phyloP scores from a whole-genome alignment of 2,113 vertebrate genomes.

The Paralichthys olivaceus region DNA sequence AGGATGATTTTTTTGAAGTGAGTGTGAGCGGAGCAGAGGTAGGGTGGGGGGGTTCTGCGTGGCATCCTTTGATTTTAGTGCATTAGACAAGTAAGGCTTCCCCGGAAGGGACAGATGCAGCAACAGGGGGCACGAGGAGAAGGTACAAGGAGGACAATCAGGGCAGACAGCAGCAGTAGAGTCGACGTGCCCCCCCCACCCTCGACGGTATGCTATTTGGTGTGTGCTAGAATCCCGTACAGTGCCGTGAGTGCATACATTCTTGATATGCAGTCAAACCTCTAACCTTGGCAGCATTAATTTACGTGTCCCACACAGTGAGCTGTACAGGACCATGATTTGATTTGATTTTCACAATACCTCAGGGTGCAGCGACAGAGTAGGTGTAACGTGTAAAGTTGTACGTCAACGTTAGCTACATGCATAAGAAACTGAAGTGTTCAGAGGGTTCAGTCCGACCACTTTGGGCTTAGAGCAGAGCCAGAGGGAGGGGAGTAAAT shows the following conservation, averaged over 20 bases:
- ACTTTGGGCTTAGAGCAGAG: background rate
- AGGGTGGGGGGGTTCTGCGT: conserved; percentile 52
- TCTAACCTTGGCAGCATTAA: conserved; percentile 29
- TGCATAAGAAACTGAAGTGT: conserved; percentile 11
- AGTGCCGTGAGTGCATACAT: conserved; percentile 35
- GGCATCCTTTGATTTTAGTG: conserved; percentile 78
- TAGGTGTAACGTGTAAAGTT: background rate
- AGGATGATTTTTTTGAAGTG: background rate
- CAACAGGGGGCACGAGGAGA: conserved; percentile 67
- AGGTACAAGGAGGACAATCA: conserved; percentile 30
- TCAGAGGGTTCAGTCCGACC: background rate
- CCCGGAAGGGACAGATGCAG: conserved; percentile 76
- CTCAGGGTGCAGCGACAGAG: conserved; percentile 5
- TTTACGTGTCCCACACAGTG: background rate
- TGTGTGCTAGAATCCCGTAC: conserved; percentile 24
- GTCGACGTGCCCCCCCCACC: conserved; percentile 38
- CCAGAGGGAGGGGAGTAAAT: conserved; percentile 13
- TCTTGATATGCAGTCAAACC: conserved; percentile 26
- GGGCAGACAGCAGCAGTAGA: conserved; percentile 57
- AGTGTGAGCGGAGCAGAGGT: conserved; percentile 36
- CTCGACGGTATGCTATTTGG: conserved; percentile 49
- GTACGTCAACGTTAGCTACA: conserved; percentile 26
- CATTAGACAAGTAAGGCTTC: conserved; percentile 79
- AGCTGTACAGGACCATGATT: conserved; percentile 1
- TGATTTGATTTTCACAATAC: conserved; percentile 44